Percentiles rank a stretch among this genome's conserved stretches.
Conservation (phyloP, 2,113 vertebrate genomes). For the Lipophrys pholis region DNA sequence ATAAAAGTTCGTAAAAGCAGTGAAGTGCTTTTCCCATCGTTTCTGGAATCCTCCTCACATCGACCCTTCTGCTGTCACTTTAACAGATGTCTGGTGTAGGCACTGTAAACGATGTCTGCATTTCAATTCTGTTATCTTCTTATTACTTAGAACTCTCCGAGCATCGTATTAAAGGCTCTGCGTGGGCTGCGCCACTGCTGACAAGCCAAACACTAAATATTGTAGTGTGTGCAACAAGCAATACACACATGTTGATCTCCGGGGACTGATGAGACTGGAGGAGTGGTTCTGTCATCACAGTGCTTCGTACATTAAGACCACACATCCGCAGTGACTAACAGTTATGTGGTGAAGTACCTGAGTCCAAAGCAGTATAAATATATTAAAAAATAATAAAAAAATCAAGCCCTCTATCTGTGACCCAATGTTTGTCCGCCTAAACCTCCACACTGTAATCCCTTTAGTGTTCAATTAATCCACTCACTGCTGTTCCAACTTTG, state of each 20-base stretch:
- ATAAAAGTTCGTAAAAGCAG: conserved; percentile 90
- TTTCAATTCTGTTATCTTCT: conserved; percentile 93
- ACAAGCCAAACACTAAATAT: conserved; percentile 50
- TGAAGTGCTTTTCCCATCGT: conserved; percentile 95
- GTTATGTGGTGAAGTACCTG: conserved; percentile 44
- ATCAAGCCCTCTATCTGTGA: conserved; percentile 67
- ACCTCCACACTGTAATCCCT: conserved; percentile 76
- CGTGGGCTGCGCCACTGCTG: conserved; percentile 77
- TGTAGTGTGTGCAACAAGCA: conserved; percentile 34
- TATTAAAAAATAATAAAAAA: conserved; percentile 29
- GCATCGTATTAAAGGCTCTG: conserved; percentile 90
- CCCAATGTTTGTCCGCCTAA: conserved; percentile 74
- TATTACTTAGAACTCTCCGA: conserved; percentile 94
- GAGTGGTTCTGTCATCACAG: conserved; percentile 27
- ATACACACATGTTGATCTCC: conserved; percentile 41
- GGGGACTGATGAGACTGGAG: conserved; percentile 23
- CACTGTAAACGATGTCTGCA: conserved; percentile 96
- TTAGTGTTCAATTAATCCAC: conserved; percentile 79
- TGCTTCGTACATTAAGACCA: conserved; percentile 28
- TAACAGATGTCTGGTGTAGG: conserved; percentile 98
- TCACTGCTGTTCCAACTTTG: conserved; percentile 74
- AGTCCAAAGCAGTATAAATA: conserved; percentile 43
- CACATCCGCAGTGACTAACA: conserved; percentile 30
- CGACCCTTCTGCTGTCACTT: conserved; percentile 93
- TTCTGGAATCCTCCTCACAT: conserved; percentile 88